Percentiles rank a stretch among this genome's conserved stretches.
phyloP scores from a whole-genome alignment of 2,888 invertebrate species.

The Coleophora deauratella region DNA sequence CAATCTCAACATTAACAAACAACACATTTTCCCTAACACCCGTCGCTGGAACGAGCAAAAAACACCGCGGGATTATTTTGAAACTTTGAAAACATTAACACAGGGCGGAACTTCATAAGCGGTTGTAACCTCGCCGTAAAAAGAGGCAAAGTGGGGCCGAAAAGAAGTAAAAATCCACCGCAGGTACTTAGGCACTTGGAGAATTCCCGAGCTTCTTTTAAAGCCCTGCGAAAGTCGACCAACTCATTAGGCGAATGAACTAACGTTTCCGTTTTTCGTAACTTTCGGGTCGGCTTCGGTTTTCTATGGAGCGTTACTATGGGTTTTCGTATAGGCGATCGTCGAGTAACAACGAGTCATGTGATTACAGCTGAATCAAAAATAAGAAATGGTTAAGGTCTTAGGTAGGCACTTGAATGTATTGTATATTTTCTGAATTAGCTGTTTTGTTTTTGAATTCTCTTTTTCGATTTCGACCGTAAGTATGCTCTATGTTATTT shows the following conservation, averaged over 20 bases:
- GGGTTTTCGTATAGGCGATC: too few species aligned
- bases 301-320: slow-evolving; percentile 12
- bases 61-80: neutral
- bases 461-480: too few species aligned
- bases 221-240: slow-evolving; percentile 37
- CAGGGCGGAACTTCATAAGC: slow-evolving; percentile 13
- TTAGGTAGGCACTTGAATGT: too few species aligned
- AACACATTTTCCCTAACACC: too few species aligned
- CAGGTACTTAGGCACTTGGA: slow-evolving; percentile 29
- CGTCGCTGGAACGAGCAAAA: too few species aligned
- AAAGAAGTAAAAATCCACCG: slow-evolving; percentile 20
- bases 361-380: too few species aligned
- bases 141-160: slow-evolving; percentile 9
- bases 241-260: slow-evolving; percentile 47
- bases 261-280: slow-evolving; percentile 35
- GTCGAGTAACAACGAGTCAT: too few species aligned
- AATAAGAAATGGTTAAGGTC: too few species aligned
- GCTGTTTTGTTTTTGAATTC: too few species aligned
- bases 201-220: slow-evolving; percentile 29
- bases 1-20: too few species aligned
- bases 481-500: too few species aligned
- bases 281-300: slow-evolving; percentile 21
- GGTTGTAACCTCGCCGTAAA: slow-evolving; percentile 8
- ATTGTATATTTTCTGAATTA: too few species aligned
- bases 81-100: slow-evolving; percentile 3